phyloP scores from a whole-genome alignment of 2,888 invertebrate genomes.

The Lysandra bellargus region DNA sequence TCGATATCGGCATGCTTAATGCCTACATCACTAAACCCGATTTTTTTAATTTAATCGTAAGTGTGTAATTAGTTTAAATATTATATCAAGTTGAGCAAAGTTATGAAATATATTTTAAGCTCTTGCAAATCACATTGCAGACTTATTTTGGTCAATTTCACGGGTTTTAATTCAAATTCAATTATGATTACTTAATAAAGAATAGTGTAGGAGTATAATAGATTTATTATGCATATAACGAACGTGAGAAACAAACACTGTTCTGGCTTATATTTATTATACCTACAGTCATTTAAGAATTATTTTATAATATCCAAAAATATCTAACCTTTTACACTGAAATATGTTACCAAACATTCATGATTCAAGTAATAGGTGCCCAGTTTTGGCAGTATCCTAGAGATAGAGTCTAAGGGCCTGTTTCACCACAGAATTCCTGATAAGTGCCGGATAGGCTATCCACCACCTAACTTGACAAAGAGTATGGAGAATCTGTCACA shows the following conservation, averaged over 20 bases:
- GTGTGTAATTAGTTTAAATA: background rate
- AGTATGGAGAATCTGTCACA: no score
- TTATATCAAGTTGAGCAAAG: background rate
- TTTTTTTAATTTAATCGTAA: background rate
- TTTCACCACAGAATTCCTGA: no score
- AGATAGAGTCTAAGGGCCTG: background rate
- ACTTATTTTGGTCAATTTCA: background rate
- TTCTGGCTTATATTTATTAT: background rate
- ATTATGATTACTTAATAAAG: background rate
- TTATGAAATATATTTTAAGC: no score
- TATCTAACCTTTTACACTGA: background rate
- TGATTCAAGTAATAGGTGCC: no score
- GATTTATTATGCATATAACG: slow-evolving; percentile 1
- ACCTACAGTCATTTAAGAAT: background rate
- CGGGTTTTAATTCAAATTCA: background rate
- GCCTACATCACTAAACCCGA: slow-evolving; percentile 11
- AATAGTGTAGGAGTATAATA: background rate
- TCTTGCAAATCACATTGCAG: background rate
- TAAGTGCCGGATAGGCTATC: no score
- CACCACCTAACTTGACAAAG: no score
- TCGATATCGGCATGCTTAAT: slow-evolving; percentile 11
- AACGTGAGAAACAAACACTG: slow-evolving; percentile 14
- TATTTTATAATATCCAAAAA: background rate
- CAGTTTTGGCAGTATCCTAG: background rate
- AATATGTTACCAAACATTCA: background rate